Conservation (phyloP, 2,888 invertebrate genomes). For the Chrysina gloriosa region DNA sequence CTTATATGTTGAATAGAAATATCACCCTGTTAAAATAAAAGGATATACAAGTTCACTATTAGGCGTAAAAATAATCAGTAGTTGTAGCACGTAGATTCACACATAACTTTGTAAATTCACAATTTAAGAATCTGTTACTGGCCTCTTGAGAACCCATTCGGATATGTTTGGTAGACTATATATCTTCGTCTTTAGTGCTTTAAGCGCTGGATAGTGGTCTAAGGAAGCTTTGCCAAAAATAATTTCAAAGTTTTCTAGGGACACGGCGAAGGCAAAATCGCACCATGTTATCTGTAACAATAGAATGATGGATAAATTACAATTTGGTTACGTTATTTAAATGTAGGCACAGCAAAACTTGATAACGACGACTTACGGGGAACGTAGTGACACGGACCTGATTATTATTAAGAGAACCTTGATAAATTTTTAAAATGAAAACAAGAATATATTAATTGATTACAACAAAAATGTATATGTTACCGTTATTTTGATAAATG, state of each 20-base stretch:
- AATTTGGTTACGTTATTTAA: no score
- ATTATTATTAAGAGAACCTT: no score
- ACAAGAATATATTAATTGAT: no score
- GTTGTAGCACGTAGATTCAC: conserved; percentile 23
- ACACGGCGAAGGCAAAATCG: conserved; percentile 70
- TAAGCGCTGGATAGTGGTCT: conserved; percentile 68
- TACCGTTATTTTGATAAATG: no score
- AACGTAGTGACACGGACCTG: no score
- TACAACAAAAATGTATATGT: no score
- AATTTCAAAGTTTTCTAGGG: conserved; percentile 68
- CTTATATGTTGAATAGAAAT: no score
- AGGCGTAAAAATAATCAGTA: conserved; percentile 35
- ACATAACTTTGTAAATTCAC: not conserved
- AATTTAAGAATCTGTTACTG: conserved; percentile 68
- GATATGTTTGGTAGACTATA: conserved; percentile 68
- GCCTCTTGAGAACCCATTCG: conserved; percentile 69
- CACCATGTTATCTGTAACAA: conserved; percentile 70
- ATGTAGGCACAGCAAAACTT: no score
- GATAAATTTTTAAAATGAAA: no score
- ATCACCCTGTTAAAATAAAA: not conserved
- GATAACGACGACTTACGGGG: no score
- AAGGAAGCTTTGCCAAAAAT: conserved; percentile 68
- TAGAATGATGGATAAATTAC: not conserved
- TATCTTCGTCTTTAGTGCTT: conserved; percentile 67
- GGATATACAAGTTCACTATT: no score